These are phyloP conservation scores for Papilio polyxenes DNA, from an alignment of 1,140 invertebrate genomes.

Conservation along the genomic window DNA sequence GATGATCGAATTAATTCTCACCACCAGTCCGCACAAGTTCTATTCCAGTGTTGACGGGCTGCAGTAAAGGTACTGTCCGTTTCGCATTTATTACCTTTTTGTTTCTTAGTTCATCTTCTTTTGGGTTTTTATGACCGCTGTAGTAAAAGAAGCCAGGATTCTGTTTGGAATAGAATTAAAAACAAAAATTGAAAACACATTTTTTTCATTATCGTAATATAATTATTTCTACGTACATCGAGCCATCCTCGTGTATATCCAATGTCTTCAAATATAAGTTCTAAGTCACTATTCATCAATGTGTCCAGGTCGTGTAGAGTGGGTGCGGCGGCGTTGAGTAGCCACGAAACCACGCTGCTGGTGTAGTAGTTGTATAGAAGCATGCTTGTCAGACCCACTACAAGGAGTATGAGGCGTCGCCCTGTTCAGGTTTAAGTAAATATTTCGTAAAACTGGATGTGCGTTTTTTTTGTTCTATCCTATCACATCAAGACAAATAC, in stretches of 20 bases:
- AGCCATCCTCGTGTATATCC: constrained; percentile 75
- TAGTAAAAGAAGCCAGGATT: constrained; percentile 71
- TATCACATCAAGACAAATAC: too few relatives aligned
- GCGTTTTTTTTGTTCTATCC: not conserved
- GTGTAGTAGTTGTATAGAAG: constrained; percentile 79
- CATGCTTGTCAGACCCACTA: constrained; percentile 69
- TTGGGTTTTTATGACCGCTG: constrained; percentile 61
- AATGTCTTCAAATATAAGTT: constrained; percentile 75
- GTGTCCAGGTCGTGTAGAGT: constrained; percentile 63
- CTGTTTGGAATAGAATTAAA: constrained; percentile 43
- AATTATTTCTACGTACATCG: constrained; percentile 54
- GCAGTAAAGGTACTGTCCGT: constrained; percentile 57
- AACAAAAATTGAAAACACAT: not conserved
- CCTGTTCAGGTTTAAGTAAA: constrained; percentile 44
- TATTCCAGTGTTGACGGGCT: constrained; percentile 59
- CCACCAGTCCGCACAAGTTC: constrained; percentile 64
- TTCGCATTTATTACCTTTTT: constrained; percentile 66
- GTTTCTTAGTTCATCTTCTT: constrained; percentile 71
- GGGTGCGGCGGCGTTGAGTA: constrained; percentile 69
- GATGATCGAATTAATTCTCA: constrained; percentile 41
- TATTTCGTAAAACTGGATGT: not conserved
- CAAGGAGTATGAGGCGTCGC: constrained; percentile 61
- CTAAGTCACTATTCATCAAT: constrained; percentile 67
- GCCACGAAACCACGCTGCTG: constrained; percentile 77
- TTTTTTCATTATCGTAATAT: not conserved